Conservation (phyloP, 2,113 vertebrate genomes). For the Cynocephalus volans region DNA sequence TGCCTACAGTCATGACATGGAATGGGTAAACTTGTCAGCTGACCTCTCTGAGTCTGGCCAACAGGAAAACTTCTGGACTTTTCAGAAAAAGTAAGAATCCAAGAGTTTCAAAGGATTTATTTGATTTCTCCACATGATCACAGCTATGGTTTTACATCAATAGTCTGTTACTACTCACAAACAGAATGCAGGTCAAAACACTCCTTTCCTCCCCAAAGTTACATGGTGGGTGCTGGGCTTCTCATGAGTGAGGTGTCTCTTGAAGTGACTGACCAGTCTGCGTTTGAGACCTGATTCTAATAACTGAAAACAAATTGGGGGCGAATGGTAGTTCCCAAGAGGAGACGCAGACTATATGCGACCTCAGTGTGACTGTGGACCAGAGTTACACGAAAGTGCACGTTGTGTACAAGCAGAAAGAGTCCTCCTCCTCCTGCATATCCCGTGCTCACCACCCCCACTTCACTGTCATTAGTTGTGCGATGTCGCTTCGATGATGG, state of each 20-base stretch:
- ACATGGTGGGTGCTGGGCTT: slow-evolving; percentile 89
- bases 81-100: slow-evolving; percentile 83
- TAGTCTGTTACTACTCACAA: slow-evolving; percentile 94
- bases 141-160: slow-evolving; percentile 96
- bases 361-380: slow-evolving; percentile 89
- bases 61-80: slow-evolving; percentile 58
- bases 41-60: background rate
- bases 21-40: rapidly evolving
- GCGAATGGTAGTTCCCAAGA: slow-evolving; percentile 89
- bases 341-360: slow-evolving; percentile 86
- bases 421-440: slow-evolving; percentile 71
- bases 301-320: slow-evolving; percentile 88
- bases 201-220: slow-evolving; percentile 90
- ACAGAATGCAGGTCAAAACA: slow-evolving; percentile 95
- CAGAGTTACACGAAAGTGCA: slow-evolving; percentile 90
- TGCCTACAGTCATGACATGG: background rate
- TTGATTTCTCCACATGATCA: slow-evolving; percentile 95
- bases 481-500: slow-evolving; percentile 79
- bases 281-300: slow-evolving; percentile 90
- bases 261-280: slow-evolving; percentile 89
- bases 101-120: slow-evolving; percentile 93
- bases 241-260: slow-evolving; percentile 84
- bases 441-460: slow-evolving; percentile 78
- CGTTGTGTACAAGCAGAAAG: background rate
- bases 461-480: slow-evolving; percentile 79